Base-by-base conservation (phyloP, 2,113 vertebrate genomes). In the Laterallus jamaicensis region DNA sequence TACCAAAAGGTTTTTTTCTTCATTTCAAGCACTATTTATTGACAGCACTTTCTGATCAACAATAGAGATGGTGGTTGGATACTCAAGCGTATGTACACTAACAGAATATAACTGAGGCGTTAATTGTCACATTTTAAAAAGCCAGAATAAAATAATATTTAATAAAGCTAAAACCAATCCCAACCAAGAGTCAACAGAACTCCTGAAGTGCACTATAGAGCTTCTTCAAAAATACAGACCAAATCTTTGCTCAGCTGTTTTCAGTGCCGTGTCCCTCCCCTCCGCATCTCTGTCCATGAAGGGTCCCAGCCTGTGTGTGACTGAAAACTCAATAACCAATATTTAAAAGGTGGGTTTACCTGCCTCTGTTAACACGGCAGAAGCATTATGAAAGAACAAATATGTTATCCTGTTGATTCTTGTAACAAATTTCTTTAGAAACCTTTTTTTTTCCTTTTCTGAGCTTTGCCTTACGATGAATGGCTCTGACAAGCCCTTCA, bases 361-460 rank as follows among this genome's bases (percentile, higher is more conserved):
- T 4, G 16, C 54, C 21, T 8, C 62, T 24, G 8, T 15, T 58
- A 78, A 20, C 26, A 21, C 2, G 10, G 31, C 6, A 1, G 9
- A 82, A 71, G 14, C 7, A 26, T 20, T 18, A 17, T 0, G 1
- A 88, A 76, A 39, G 24, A 15, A 32, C 37, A 55, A 62, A 68
- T 26, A 59, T 18, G 74, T 83, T 49, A 19, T 90, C 67, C 73
- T 93, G 88, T 88, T 70, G 63, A 55, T 92, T 96, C 92, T 63
- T 92, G 90, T 5, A 69, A 44, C 4, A 37, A 11, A 37, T 55
- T n/a, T 11, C 67, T 69, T 60, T 5, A 12, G n/a, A 32, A 37
- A 70, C 35, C n/a, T 39, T 47, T 4, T 37, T 3, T 5, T 73
- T 68, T 25, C 29, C n/a, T 32, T 35, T n/a, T 4, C 49, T 18